phyloP scores from a whole-genome alignment of 2,797 vertebrate species.

The Balearica regulorum region DNA sequence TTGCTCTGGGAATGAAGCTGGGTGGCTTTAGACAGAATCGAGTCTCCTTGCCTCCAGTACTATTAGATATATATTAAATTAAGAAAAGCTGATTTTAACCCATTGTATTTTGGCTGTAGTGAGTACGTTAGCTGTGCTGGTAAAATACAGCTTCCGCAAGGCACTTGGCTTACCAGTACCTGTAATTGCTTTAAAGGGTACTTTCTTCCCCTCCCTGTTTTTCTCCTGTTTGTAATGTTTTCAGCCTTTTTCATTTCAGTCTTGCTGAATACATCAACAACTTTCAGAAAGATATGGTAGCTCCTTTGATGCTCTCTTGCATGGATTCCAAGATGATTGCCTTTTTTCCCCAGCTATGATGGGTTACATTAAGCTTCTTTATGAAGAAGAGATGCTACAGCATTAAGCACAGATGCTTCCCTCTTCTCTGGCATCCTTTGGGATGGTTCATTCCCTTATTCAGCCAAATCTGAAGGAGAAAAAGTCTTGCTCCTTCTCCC shows the following conservation, averaged over 20 bases:
- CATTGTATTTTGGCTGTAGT: neutral
- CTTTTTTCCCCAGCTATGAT: neutral
- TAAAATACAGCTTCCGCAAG: neutral
- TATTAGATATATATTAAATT: neutral
- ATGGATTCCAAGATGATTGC: neutral
- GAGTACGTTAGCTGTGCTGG: neutral
- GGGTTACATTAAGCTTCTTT: neutral
- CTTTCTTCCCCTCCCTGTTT: neutral
- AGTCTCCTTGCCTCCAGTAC: neutral
- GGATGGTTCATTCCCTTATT: neutral
- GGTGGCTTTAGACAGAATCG: neutral
- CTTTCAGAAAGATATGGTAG: neutral
- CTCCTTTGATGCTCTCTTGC: neutral
- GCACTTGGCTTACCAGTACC: neutral
- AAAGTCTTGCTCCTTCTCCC: neutral
- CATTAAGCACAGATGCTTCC: neutral
- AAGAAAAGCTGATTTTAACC: neutral
- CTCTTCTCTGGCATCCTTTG: neutral
- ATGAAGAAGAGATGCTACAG: neutral
- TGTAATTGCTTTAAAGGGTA: neutral
- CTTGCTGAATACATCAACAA: neutral
- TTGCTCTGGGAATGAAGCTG: neutral
- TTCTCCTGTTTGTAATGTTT: neutral
- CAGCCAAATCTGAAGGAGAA: neutral
- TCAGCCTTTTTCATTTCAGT: neutral